Evolutionary conservation across 2,797 vertebrate species (phyloP).

Genomic region (Urophycis tenuis): DNA sequence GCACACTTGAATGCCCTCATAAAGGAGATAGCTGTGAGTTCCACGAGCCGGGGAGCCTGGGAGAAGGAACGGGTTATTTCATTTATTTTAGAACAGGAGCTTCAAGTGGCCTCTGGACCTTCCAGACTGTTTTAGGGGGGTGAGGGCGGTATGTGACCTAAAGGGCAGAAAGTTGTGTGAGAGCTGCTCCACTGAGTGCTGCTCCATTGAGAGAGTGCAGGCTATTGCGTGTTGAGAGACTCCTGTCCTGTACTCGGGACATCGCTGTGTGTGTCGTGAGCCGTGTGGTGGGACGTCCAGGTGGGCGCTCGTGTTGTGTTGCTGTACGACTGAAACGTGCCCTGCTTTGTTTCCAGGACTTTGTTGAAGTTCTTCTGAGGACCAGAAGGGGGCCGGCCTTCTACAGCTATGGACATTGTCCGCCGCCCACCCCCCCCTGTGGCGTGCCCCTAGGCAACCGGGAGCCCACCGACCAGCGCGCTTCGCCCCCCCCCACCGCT

Average conservation of each 20-base stretch:
- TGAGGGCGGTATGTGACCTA: background rate
- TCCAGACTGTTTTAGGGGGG: constrained; percentile 2
- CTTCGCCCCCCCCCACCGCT: constrained; percentile 17
- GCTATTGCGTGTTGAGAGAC: background rate
- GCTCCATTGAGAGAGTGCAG: background rate
- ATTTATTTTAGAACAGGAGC: constrained; percentile 11
- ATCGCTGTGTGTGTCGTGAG: background rate
- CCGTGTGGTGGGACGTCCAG: background rate
- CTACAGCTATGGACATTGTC: constrained; percentile 45
- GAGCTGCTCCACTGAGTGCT: background rate
- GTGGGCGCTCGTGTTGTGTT: background rate
- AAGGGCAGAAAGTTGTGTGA: background rate
- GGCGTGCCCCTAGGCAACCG: constrained; percentile 55
- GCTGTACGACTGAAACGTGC: background rate
- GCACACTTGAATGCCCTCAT: constrained; percentile 41
- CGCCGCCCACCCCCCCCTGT: constrained; percentile 37
- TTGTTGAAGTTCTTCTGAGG: background rate
- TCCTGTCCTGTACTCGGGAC: constrained; percentile 4
- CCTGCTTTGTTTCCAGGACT: constrained; percentile 39
- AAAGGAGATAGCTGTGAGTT: constrained; percentile 33
- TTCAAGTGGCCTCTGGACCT: constrained; percentile 1
- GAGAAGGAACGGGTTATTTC: background rate
- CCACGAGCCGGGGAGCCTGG: constrained; percentile 16
- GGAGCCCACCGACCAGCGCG: constrained; percentile 35
- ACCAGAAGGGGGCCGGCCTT: background rate